phyloP scores from a whole-genome alignment of 2,888 invertebrate species.

The Epirrhoe tristata region DNA sequence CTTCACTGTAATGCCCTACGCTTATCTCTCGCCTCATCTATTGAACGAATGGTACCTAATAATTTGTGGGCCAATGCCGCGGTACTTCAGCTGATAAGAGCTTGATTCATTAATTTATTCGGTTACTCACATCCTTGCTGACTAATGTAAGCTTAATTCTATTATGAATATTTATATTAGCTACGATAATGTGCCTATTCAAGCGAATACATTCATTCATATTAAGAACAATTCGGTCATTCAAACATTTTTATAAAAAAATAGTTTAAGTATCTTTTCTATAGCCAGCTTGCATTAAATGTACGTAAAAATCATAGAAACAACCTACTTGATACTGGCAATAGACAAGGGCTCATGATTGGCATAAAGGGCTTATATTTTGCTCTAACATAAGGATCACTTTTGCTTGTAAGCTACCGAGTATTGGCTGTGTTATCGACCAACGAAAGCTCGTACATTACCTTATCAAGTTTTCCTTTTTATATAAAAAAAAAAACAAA shows the following conservation, averaged over 20 bases:
- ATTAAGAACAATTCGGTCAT: background rate
- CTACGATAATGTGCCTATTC: background rate
- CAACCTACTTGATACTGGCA: background rate
- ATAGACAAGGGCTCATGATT: background rate
- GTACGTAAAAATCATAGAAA: too few species aligned
- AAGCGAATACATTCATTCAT: background rate
- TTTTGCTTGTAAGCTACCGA: too few species aligned
- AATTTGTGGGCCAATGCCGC: slow-evolving; percentile 9
- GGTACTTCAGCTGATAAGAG: slow-evolving; percentile 57
- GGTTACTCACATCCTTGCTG: slow-evolving; percentile 67
- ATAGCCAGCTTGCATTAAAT: background rate
- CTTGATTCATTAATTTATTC: slow-evolving; percentile 66
- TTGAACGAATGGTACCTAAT: slow-evolving; percentile 21
- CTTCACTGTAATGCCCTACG: slow-evolving; percentile 11
- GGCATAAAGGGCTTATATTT: background rate
- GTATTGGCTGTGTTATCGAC: background rate
- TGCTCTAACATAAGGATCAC: background rate
- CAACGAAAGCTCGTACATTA: too few species aligned
- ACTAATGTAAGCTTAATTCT: slow-evolving; percentile 41
- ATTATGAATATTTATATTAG: slow-evolving; percentile 29
- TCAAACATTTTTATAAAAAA: background rate
- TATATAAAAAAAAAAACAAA: too few species aligned
- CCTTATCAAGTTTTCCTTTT: too few species aligned
- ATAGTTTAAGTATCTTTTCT: too few species aligned
- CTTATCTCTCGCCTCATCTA: slow-evolving; percentile 23